A percentile compares a stretch with the other conserved stretches of the same genome.
Conservation (phyloP, 2,797 vertebrate genomes). For the Artibeus jamaicensis region DNA sequence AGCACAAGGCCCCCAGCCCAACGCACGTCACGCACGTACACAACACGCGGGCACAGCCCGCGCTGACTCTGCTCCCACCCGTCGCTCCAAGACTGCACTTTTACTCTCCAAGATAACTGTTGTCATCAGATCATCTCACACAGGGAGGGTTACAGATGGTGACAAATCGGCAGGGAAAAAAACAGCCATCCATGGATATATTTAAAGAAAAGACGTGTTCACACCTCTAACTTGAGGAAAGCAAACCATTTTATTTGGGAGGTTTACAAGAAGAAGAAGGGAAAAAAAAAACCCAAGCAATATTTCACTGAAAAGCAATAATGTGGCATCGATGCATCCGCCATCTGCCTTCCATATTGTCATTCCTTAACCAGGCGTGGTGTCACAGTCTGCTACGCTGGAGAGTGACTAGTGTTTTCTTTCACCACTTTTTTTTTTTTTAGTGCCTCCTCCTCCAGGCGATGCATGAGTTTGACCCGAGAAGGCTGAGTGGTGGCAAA, state of each 20-base stretch:
- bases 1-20: background rate
- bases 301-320: constrained; percentile 60
- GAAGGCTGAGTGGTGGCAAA: background rate
- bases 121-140: constrained; percentile 61
- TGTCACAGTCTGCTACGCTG: constrained; percentile 17
- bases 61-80: background rate
- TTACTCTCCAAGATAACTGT: constrained; percentile 54
- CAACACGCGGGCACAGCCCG: background rate
- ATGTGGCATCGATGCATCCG: constrained; percentile 54
- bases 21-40: background rate
- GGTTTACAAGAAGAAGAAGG: constrained; percentile 56
- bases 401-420: background rate
- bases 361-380: constrained; percentile 58
- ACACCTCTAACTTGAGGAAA: constrained; percentile 72
- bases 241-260: constrained; percentile 73
- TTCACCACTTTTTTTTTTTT: background rate
- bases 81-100: constrained; percentile 46
- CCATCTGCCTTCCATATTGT: constrained; percentile 73
- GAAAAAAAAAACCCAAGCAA: constrained; percentile 39
- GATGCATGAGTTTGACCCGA: background rate
- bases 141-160: constrained; percentile 75
- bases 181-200: constrained; percentile 72
- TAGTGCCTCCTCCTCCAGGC: background rate
- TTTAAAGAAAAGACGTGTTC: constrained; percentile 73
- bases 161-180: constrained; percentile 76